These are phyloP conservation scores for Machimus rusticus DNA, from an alignment of 2,888 invertebrate species.

Conservation along the genomic window DNA sequence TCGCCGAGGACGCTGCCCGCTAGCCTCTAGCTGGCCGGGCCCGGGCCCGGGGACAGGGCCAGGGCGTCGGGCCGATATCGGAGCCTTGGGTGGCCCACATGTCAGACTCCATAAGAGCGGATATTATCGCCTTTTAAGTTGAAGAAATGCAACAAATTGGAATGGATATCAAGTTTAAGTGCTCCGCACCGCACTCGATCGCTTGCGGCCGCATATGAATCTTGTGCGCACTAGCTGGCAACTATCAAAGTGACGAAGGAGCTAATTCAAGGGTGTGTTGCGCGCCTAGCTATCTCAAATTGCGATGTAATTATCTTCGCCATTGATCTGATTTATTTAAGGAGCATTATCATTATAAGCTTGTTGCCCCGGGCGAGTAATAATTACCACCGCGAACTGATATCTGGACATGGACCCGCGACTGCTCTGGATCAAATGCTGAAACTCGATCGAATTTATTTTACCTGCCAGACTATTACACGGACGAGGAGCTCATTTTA, in stretches of 20 bases:
- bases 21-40: not conserved
- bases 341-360: conserved; percentile 26
- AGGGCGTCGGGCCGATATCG: conserved; percentile 54
- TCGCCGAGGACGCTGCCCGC: conserved; percentile 43
- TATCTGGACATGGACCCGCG: not conserved
- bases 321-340: conserved; percentile 28
- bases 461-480: not conserved
- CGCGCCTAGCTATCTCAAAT: conserved; percentile 21
- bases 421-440: not conserved
- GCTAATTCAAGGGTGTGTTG: conserved; percentile 25
- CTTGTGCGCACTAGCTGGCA: not conserved
- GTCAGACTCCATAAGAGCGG: conserved; percentile 63
- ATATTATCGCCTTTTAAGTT: conserved; percentile 64
- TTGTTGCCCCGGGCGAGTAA: conserved; percentile 5
- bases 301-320: conserved; percentile 17
- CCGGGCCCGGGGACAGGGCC: not conserved
- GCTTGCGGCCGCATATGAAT: not conserved
- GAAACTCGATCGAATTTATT: not conserved
- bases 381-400: conserved; percentile 21
- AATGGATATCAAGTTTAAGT: conserved; percentile 64
- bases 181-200: conserved; percentile 48
- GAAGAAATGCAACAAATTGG: conserved; percentile 64
- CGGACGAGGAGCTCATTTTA: not conserved
- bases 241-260: not conserved
- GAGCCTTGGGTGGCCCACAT: conserved; percentile 63